Base-by-base conservation (phyloP, 2,888 invertebrate genomes). In the Drosophila falleni region DNA sequence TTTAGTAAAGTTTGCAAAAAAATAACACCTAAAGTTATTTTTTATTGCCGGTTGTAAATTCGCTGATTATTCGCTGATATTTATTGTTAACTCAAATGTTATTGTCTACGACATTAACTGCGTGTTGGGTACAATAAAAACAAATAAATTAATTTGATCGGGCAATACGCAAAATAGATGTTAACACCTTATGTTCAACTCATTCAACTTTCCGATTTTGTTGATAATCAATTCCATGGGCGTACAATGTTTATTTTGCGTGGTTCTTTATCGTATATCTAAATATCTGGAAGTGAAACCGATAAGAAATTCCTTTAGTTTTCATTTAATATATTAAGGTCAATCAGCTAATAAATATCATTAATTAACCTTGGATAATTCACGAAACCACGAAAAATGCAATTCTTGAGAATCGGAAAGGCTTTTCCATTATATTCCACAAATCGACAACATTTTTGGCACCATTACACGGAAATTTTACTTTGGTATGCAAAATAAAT, bases 191-290 rank as follows among this genome's bases (percentile, higher is more conserved):
- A 50, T 33, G 41, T 53, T 44, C 39, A 26, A 63, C 46, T 58
- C 55, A 63, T 60, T 56, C 42, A 71, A 62, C 51, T 66, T 58
- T 56, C 16, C 6, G 35, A 55, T 75, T 13, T 66, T 71, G 67
- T 76, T 74, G 77, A 76, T 71, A 67, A 63, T 75, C 59, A 76
- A 71, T 71, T 67, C 67, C 77, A 74, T 54, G 68, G 56, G 35
- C 71, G 41, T 39, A 33, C 26, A 56, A 50, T 72, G 72, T 64
- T 72, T 76, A 61, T 53, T 60, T 60, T 41, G 16, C n/a, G 33
- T 35, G 53, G 46, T 61, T 60, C 77, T 54, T 63, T 63, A 76
- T 62, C 56, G 51, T 51, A 13, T 42, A 54, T 54, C 35, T 37
- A 37, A 37, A 29, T 55, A 47, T 33, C 23, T 46, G 50, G 31